Conservation (phyloP, 2,797 vertebrate species). For the Enteromius afrohamiltoni region DNA sequence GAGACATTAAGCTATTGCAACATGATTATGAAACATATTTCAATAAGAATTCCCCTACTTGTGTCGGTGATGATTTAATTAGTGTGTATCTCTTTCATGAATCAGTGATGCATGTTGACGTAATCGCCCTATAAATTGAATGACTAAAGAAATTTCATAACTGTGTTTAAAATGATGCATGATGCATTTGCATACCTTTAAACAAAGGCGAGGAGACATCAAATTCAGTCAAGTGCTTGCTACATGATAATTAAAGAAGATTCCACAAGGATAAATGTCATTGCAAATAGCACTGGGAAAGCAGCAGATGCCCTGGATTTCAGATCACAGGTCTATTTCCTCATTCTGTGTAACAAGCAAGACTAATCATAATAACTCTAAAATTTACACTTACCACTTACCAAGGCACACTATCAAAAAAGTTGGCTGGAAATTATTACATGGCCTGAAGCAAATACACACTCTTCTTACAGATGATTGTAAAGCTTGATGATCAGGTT, state of each 20-base stretch:
- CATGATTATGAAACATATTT: conserved; percentile 61
- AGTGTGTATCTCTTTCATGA: conserved; percentile 45
- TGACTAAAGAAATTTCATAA: conserved; percentile 5
- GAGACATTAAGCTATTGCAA: conserved; percentile 59
- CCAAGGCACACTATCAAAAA: not conserved
- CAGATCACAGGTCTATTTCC: not conserved
- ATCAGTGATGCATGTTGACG: not conserved
- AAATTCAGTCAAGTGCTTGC: not conserved
- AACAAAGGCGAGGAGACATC: conserved; percentile 1
- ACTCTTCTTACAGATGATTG: not conserved
- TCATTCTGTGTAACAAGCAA: not conserved
- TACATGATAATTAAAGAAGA: not conserved
- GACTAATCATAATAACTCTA: not conserved
- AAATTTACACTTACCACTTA: not conserved
- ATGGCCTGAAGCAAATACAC: not conserved
- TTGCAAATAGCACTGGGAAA: not conserved
- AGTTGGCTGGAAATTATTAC: not conserved
- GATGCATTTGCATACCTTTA: not conserved
- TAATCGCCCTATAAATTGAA: not conserved
- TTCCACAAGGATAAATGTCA: not conserved
- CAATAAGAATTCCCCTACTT: conserved; percentile 58
- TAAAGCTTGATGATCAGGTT: not conserved
- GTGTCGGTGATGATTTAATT: conserved; percentile 61
- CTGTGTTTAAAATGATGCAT: conserved; percentile 19
- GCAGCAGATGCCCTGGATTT: not conserved